A percentile compares a stretch with the other conserved stretches of the same genome.
These are phyloP conservation scores for Eleutherodactylus coqui DNA, from an alignment of 2,797 vertebrate genomes.

Conservation along the genomic window DNA sequence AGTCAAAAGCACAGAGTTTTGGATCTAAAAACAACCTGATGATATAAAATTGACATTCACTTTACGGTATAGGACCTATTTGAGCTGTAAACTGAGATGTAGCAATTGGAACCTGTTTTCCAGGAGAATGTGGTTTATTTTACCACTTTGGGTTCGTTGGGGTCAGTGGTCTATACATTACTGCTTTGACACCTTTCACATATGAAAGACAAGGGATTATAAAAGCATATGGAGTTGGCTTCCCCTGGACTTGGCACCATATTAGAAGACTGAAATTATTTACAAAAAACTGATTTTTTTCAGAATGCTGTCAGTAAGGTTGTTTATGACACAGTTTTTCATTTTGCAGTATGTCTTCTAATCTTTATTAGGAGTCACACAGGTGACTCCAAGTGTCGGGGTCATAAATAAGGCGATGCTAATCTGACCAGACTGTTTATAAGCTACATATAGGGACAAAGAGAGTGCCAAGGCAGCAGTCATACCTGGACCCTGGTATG, in stretches of 20 bases:
- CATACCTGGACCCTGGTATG: not conserved
- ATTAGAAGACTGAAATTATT: constrained; percentile 31
- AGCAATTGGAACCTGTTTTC: not conserved
- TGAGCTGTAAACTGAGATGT: not conserved
- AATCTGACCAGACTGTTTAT: too few species aligned
- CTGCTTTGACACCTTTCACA: constrained; percentile 43
- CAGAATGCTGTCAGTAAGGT: constrained; percentile 31
- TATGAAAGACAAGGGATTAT: constrained; percentile 43
- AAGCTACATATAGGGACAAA: too few species aligned
- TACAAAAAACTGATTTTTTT: constrained; percentile 44
- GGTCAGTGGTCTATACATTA: constrained; percentile 55
- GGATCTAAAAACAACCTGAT: too few species aligned
- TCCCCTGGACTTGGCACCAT: not conserved
- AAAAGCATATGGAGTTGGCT: constrained; percentile 48
- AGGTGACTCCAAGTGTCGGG: not conserved
- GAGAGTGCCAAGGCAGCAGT: not conserved
- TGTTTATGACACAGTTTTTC: constrained; percentile 14
- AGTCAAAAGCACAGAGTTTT: too few species aligned
- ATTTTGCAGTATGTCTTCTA: constrained; percentile 18
- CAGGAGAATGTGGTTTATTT: constrained; percentile 31
- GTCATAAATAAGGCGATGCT: not conserved
- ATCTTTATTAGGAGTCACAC: constrained; percentile 1
- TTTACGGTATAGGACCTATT: not conserved
- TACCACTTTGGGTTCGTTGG: constrained; percentile 55
- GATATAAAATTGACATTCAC: too few species aligned